Evolutionary conservation across 1,140 invertebrate genomes (phyloP).

Genomic region (Pogonognathellus flavescens): DNA sequence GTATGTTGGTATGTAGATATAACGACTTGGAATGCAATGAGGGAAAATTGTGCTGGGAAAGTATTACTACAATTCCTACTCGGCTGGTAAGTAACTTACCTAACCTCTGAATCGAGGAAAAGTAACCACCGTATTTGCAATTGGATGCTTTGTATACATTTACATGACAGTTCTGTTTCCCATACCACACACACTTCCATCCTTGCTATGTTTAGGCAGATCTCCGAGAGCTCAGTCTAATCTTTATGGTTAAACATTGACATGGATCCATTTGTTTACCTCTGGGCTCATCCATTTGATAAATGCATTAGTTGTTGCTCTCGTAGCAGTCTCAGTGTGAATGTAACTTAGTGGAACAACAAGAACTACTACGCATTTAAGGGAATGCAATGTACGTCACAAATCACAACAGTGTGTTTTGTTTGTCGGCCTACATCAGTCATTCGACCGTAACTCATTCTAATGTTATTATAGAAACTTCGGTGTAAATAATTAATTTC

Average conservation of each 20-base stretch:
- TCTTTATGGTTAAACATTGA: conserved; percentile 38
- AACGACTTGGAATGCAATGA: conserved; percentile 3
- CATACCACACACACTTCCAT: background rate
- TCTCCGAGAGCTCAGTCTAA: background rate
- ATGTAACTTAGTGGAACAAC: too few relatives aligned
- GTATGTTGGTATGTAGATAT: background rate
- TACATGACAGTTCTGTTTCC: background rate
- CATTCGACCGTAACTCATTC: too few relatives aligned
- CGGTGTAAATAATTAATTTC: too few relatives aligned
- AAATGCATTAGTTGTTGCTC: conserved; percentile 18
- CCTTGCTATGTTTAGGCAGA: background rate
- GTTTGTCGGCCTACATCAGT: too few relatives aligned
- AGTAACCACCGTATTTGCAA: background rate
- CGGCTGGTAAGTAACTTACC: background rate
- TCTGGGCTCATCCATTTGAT: conserved; percentile 31
- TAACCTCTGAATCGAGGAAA: background rate
- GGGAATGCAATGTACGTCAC: too few relatives aligned
- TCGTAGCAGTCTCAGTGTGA: too few relatives aligned
- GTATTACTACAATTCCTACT: background rate
- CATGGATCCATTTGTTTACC: conserved; percentile 45
- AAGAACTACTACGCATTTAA: too few relatives aligned
- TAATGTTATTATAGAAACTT: too few relatives aligned
- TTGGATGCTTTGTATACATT: background rate
- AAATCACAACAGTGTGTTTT: too few relatives aligned
- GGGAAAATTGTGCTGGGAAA: background rate